Evolutionary conservation across 2,113 vertebrate species (phyloP).

Genomic region (Pseudonaja textilis): DNA sequence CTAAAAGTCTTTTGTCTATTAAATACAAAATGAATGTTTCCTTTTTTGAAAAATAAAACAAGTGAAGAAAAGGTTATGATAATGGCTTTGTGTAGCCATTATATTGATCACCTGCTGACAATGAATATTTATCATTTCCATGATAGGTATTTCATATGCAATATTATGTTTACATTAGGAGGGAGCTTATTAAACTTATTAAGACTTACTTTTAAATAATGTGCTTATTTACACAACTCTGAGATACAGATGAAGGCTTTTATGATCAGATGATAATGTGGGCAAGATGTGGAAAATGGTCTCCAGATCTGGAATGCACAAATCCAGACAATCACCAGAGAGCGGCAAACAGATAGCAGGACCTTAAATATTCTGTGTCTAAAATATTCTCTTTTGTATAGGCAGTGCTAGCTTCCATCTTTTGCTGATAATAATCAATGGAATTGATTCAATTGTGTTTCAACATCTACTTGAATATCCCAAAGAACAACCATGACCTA

Average conservation of each 20-base stretch:
- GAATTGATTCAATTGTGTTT: neutral
- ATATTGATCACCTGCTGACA: neutral
- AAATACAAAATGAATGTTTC: neutral
- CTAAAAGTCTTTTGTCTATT: slow-evolving; percentile 17
- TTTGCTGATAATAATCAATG: neutral
- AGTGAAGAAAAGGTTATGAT: neutral
- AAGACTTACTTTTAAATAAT: neutral
- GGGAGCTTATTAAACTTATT: neutral
- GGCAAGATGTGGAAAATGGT: neutral
- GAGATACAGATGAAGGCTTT: neutral
- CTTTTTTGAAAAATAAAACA: neutral
- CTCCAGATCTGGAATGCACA: neutral
- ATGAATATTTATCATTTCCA: neutral
- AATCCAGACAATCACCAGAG: neutral
- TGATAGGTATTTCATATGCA: neutral
- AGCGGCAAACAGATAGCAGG: neutral
- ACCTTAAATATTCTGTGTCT: neutral
- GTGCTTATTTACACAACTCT: neutral
- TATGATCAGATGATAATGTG: neutral
- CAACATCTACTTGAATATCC: neutral
- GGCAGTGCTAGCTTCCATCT: neutral
- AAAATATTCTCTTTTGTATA: neutral
- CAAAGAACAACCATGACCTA: too few relatives aligned
- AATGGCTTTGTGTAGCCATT: neutral
- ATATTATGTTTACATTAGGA: neutral